Base-by-base conservation (phyloP, 2,113 vertebrate genomes). In the Neolamprologus tretocephalus region DNA sequence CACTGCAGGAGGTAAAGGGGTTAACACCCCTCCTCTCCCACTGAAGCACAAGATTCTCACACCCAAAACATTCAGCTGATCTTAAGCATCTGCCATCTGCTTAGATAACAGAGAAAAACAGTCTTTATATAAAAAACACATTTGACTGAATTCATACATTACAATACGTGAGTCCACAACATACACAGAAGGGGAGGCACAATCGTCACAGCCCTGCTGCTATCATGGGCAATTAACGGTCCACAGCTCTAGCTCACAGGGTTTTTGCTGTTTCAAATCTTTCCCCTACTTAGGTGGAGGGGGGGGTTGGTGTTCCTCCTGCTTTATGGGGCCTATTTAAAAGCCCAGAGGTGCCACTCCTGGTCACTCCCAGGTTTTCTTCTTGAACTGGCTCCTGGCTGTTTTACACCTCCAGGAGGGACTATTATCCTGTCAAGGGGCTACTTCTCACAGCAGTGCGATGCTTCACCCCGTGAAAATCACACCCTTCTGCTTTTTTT, bases 331-430 rank as follows among this genome's bases (percentile, higher is more conserved):
- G 83, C 78, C 26, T 73, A 40, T 86, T 93, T 68, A 80, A 71
- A 66, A 61, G 86, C 91, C 90, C 86, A 54, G 85, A 94, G 94
- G 94, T 93, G 92, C 90, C 82, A 81, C 87, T 63, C 33, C 88
- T 55, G 79, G 89, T 88, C 75, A 91, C 89, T 80, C 88, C 94
- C 90, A 40, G 51, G 57, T 61, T 86, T 55, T 75, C 88, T 83
- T 68, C 90, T 87, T 81, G 35, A 79, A 61, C 54, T 73, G 86
- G 83, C 92, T 89, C 87, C 92, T 92, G 93, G 78, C 82, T 73
- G 87, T 88, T 96, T 97, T 89, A 42, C 96, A 95, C 96, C 94
- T 89, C 89, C 86, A 49, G 91, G 89, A 90, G 91, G 89, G 91
- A 80, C 89, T 57, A 93, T 96, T 95, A 95, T 89, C 87, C 84